phyloP scores from a whole-genome alignment of 2,797 vertebrate genomes.

The Muscicapa striata region DNA sequence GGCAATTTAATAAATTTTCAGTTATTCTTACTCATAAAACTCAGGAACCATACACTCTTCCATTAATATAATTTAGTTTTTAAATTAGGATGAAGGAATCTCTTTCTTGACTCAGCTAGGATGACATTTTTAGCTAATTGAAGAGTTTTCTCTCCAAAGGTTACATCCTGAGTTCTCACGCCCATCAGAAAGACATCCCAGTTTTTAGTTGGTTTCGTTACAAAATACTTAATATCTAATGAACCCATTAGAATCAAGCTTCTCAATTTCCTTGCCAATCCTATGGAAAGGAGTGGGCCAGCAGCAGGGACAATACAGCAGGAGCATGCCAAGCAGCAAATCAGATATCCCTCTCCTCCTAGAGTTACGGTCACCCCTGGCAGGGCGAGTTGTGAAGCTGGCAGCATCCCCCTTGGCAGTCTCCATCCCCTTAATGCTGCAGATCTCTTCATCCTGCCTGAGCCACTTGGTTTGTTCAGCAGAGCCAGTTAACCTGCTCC shows the following conservation, averaged over 20 bases:
- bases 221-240: conserved; percentile 14
- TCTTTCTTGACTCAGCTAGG: background rate
- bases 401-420: background rate
- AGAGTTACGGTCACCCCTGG: background rate
- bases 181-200: background rate
- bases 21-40: conserved; percentile 21
- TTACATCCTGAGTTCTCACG: background rate
- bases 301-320: background rate
- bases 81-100: conserved; percentile 14
- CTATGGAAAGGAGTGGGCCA: background rate
- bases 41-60: background rate
- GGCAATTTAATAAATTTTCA: background rate
- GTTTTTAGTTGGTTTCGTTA: background rate
- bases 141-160: background rate
- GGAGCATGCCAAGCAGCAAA: conserved; percentile 7
- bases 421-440: background rate
- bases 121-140: background rate
- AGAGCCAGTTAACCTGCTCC: background rate
- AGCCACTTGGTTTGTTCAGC: background rate
- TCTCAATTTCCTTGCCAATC: background rate
- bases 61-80: conserved; percentile 8
- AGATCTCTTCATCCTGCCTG: background rate
- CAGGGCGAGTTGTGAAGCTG: background rate
- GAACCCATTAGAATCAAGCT: background rate
- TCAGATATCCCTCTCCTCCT: background rate